A percentile compares a stretch with the other conserved stretches of the same genome.
Evolutionary conservation across 2,113 vertebrate species (phyloP).

Genomic region (Elaphurus davidianus): DNA sequence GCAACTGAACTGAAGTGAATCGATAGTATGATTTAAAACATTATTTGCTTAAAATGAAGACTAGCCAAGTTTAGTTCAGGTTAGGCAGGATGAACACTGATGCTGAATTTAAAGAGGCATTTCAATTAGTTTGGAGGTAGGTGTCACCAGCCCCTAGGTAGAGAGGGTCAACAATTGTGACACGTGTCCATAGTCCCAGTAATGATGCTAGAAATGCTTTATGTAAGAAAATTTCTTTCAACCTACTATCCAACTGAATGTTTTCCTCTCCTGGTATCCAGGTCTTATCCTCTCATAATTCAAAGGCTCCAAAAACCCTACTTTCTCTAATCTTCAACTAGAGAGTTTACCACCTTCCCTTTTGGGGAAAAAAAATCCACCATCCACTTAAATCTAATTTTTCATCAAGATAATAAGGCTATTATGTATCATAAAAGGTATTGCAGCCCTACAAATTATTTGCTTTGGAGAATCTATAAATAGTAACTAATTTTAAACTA

Average conservation of each 20-base stretch:
- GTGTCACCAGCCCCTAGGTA: background rate
- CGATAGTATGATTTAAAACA: background rate
- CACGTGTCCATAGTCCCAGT: background rate
- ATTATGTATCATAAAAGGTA: background rate
- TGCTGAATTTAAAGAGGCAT: background rate
- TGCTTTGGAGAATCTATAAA: background rate
- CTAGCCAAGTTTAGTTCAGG: background rate
- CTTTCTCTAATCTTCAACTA: background rate
- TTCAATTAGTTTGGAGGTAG: background rate
- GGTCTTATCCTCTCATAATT: background rate
- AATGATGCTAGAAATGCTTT: background rate
- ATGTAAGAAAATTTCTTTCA: background rate
- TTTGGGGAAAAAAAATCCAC: background rate
- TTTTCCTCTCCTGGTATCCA: background rate
- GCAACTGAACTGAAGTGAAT: background rate
- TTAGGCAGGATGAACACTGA: background rate
- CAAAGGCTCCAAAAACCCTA: background rate
- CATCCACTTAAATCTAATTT: background rate
- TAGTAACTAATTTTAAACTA: slow-evolving; percentile 21
- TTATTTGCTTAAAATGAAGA: slow-evolving; percentile 14
- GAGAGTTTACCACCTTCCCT: background rate
- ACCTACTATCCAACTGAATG: background rate
- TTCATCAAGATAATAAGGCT: background rate
- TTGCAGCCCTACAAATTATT: background rate
- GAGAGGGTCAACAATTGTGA: background rate